These are phyloP conservation scores for Steinernema hermaphroditum DNA, from an alignment of 2,888 invertebrate species.

Conservation along the genomic window DNA sequence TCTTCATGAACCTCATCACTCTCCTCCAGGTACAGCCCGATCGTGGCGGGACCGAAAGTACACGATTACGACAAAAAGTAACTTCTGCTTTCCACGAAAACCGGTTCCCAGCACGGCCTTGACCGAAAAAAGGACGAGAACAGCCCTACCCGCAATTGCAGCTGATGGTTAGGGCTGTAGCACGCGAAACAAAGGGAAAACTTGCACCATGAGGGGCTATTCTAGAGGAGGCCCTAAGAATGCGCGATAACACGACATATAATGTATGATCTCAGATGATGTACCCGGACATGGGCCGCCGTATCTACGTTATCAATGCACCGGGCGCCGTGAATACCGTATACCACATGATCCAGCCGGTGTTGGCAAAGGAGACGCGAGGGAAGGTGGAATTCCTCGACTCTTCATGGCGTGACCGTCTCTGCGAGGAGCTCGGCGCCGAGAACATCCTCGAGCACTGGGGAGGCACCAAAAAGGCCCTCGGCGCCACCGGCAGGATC, in stretches of 20 bases:
- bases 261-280: too few species aligned
- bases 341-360: constrained; percentile 49
- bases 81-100: too few species aligned
- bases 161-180: too few species aligned
- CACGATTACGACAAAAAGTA: too few species aligned
- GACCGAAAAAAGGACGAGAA: too few species aligned
- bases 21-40: constrained; percentile 46
- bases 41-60: too few species aligned
- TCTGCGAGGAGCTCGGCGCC: constrained; percentile 39
- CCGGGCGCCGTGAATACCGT: constrained; percentile 49
- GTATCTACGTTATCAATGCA: constrained; percentile 48
- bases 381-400: constrained; percentile 18
- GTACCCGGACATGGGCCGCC: constrained; percentile 50
- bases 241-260: too few species aligned
- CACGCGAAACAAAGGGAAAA: too few species aligned
- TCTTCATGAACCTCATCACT: constrained; percentile 55
- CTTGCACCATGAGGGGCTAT: too few species aligned
- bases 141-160: too few species aligned
- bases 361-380: constrained; percentile 40
- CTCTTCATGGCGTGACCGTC: constrained; percentile 16
- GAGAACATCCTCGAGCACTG: constrained; percentile 50
- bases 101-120: too few species aligned
- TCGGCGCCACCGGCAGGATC: constrained; percentile 46
- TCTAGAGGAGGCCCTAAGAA: too few species aligned
- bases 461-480: constrained; percentile 47